Conservation (phyloP, 2,113 vertebrate species). For the Nothocercus nigrocapillus region DNA sequence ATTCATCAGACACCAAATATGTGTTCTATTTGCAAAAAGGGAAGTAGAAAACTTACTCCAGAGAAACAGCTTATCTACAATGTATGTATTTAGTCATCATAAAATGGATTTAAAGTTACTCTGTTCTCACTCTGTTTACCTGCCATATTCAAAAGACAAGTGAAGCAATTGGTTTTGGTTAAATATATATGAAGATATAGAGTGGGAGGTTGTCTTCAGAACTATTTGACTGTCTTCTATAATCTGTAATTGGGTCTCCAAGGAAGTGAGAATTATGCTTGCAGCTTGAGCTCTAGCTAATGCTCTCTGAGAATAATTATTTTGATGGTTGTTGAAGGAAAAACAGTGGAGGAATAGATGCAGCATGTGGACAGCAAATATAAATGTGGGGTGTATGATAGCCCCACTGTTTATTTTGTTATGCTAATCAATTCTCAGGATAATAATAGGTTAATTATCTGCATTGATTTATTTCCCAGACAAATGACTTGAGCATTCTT, state of each 20-base stretch:
- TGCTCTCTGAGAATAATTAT: slow-evolving; percentile 79
- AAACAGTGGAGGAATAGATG: slow-evolving; percentile 26
- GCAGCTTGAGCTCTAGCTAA: slow-evolving; percentile 67
- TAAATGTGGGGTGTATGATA: neutral
- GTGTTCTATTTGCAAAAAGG: neutral
- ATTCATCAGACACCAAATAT: neutral
- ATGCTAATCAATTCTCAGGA: neutral
- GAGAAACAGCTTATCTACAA: neutral
- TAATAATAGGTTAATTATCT: slow-evolving; percentile 23
- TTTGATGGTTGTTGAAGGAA: slow-evolving; percentile 40
- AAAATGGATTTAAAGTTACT: neutral
- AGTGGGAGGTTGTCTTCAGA: slow-evolving; percentile 60
- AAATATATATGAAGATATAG: slow-evolving; percentile 54
- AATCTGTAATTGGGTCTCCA: slow-evolving; percentile 79
- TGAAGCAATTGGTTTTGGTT: slow-evolving; percentile 44
- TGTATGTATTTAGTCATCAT: neutral
- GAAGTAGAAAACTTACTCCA: neutral
- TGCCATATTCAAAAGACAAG: slow-evolving; percentile 30
- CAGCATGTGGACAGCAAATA: slow-evolving; percentile 16
- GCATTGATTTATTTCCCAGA: slow-evolving; percentile 29
- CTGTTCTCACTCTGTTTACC: neutral
- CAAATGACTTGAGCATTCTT: neutral
- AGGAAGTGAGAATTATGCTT: slow-evolving; percentile 68
- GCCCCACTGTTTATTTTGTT: slow-evolving; percentile 25
- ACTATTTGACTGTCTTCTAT: slow-evolving; percentile 69